These are phyloP conservation scores for Pipra filicauda DNA, from an alignment of 2,113 vertebrate species.

Conservation along the genomic window DNA sequence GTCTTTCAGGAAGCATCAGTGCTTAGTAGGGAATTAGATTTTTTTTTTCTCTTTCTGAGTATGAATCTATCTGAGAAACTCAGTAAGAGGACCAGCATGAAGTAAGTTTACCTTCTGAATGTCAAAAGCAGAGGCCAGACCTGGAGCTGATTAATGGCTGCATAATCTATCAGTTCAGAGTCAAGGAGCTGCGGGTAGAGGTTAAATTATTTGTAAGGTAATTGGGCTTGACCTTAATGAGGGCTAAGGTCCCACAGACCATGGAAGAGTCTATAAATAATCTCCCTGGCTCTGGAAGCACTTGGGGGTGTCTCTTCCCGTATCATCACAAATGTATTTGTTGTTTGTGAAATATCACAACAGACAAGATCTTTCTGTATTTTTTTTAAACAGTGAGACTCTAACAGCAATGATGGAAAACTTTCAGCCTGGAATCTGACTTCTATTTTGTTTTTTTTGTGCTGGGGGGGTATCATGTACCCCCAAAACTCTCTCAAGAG, in stretches of 20 bases:
- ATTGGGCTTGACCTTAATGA: slow-evolving; percentile 56
- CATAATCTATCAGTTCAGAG: slow-evolving; percentile 41
- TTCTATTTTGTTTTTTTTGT: neutral
- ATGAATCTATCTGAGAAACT: neutral
- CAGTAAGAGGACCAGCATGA: neutral
- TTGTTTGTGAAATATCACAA: neutral
- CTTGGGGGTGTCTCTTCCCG: neutral
- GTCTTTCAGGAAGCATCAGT: neutral
- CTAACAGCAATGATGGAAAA: neutral
- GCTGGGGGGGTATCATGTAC: accelerated
- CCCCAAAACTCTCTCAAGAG: neutral
- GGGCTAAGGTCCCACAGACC: neutral
- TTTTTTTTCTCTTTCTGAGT: neutral
- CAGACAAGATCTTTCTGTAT: neutral
- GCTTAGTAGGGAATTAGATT: neutral
- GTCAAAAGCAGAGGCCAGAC: slow-evolving; percentile 33
- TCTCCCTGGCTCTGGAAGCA: slow-evolving; percentile 18
- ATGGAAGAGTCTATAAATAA: slow-evolving; percentile 24
- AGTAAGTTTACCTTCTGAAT: slow-evolving; percentile 29
- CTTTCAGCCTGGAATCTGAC: neutral
- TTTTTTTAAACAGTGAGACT: neutral
- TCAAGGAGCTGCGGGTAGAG: neutral
- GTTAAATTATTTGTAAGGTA: slow-evolving; percentile 49
- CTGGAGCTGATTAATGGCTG: slow-evolving; percentile 38
- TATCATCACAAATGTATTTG: neutral